Conservation (phyloP, 1,140 invertebrate species). For the Sinonovacula constricta region DNA sequence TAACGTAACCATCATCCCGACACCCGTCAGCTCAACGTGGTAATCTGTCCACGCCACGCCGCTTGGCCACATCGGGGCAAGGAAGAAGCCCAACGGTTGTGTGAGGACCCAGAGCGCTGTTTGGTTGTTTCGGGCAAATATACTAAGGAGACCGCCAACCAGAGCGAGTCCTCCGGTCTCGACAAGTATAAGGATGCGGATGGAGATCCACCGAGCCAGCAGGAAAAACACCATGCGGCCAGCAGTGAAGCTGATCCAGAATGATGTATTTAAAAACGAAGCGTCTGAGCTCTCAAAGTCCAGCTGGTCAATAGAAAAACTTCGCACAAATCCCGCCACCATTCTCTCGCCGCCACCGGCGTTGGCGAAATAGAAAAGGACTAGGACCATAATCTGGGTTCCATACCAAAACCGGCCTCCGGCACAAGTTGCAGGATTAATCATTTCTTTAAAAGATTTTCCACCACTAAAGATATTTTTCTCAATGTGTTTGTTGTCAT, state of each 20-base stretch:
- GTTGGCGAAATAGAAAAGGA: conserved; percentile 59
- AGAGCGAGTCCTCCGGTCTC: conserved; percentile 49
- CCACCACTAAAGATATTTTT: too few relatives aligned
- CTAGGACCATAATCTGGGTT: conserved; percentile 51
- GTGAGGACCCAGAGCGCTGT: conserved; percentile 52
- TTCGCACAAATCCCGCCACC: conserved; percentile 59
- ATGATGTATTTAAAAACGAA: conserved; percentile 57
- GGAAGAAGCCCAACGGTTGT: conserved; percentile 52
- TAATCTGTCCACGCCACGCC: conserved; percentile 60
- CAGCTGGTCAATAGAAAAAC: conserved; percentile 57
- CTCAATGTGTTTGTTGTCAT: background rate
- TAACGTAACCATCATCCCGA: conserved; percentile 57
- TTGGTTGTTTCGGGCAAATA: conserved; percentile 47
- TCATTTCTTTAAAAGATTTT: conserved; percentile 50
- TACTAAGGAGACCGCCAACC: conserved; percentile 44
- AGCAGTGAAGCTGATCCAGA: conserved; percentile 63
- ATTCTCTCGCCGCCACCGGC: conserved; percentile 61
- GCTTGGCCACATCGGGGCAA: conserved; percentile 56
- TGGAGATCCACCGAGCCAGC: conserved; percentile 56
- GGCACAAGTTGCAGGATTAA: conserved; percentile 60
- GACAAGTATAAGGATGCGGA: conserved; percentile 55
- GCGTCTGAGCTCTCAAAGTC: conserved; percentile 52
- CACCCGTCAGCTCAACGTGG: conserved; percentile 57
- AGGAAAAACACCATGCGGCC: conserved; percentile 58
- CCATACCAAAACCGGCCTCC: conserved; percentile 53